Evolutionary conservation across 2,888 invertebrate species (phyloP).

Genomic region (Drosophila glabriapex): DNA sequence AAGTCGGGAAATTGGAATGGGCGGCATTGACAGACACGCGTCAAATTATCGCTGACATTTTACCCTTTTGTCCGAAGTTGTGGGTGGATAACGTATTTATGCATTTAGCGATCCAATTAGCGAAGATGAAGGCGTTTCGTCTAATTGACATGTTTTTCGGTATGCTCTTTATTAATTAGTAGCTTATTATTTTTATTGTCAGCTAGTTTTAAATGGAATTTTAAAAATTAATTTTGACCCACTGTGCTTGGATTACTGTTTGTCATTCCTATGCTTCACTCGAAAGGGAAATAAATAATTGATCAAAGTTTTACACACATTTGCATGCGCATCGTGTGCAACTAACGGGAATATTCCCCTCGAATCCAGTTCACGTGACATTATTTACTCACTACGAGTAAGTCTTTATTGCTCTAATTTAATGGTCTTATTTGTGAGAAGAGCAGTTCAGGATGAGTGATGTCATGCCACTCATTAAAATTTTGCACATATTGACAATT

Average conservation of each 20-base stretch:
- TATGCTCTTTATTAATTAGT: background rate
- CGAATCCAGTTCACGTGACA: slow-evolving; percentile 50
- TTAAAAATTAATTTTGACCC: background rate
- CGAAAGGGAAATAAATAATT: background rate
- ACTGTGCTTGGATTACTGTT: background rate
- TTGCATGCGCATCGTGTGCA: slow-evolving; percentile 36
- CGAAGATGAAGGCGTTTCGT: slow-evolving; percentile 4
- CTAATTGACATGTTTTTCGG: slow-evolving; percentile 1
- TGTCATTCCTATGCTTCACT: background rate
- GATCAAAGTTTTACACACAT: slow-evolving; percentile 28
- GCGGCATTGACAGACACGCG: slow-evolving; percentile 52
- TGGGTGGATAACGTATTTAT: slow-evolving; percentile 6
- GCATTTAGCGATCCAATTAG: slow-evolving; percentile 14
- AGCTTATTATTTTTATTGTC: background rate
- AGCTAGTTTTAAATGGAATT: background rate
- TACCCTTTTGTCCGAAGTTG: background rate
- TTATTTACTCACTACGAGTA: slow-evolving; percentile 15
- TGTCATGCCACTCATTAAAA: slow-evolving; percentile 11
- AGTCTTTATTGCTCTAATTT: slow-evolving; percentile 14
- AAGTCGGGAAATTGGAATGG: slow-evolving; percentile 35
- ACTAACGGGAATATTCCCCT: slow-evolving; percentile 41
- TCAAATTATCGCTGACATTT: slow-evolving; percentile 15
- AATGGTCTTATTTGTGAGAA: slow-evolving; percentile 47
- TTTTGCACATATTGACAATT: background rate
- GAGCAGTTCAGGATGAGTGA: slow-evolving; percentile 15